Evolutionary conservation across 2,888 invertebrate genomes (phyloP), one percentile per base, ranked within the genome.

Genomic region (Nematopogon swammerdamellus): DNA sequence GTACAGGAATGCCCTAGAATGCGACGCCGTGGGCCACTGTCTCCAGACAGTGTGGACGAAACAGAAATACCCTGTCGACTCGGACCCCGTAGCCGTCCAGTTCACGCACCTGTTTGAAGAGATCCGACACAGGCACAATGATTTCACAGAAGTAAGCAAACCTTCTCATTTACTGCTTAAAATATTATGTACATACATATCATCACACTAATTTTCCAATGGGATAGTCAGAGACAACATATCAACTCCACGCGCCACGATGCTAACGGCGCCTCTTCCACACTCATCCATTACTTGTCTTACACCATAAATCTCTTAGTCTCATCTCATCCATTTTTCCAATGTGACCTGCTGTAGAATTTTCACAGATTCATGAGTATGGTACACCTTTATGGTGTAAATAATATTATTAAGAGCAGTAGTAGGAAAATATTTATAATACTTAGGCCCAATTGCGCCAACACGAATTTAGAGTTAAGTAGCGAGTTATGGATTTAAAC

Each of bases 11-110:
- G 89, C 93, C 10, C 86, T 88, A 52, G 82, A 83, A 57, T 95
- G 95, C 64, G 82, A 85, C 55, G 91, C 92, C 2, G 88, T 90
- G 3, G 84, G 82, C 17, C 91, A 93, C 63, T 95, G 95, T 62
- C 89, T 92, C 52, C 85, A 87, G 60, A 86, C 88, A 0, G 87
- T 89, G 14, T 95, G 95, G 95, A 85, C 87, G 58, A 82, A 83
- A 44, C 83, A 86, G 60, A 61, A 68, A 30, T 81, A 85, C 14
- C 81, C 85, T 1, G 82, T 85, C 49, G 88, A 88, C 59, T 72
- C 72, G 55, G 91, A 90, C 59, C 86, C 84, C 18, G 85, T 95
- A 30, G 92, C 95, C 58, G 73, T 84, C 57, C 87, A 89, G 56
- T 92, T 95, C 55, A 55, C 74, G 18, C 60, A 61, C 19, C 60